These are phyloP conservation scores for Prinia subflava DNA, from an alignment of 2,113 vertebrate genomes.

Conservation along the genomic window DNA sequence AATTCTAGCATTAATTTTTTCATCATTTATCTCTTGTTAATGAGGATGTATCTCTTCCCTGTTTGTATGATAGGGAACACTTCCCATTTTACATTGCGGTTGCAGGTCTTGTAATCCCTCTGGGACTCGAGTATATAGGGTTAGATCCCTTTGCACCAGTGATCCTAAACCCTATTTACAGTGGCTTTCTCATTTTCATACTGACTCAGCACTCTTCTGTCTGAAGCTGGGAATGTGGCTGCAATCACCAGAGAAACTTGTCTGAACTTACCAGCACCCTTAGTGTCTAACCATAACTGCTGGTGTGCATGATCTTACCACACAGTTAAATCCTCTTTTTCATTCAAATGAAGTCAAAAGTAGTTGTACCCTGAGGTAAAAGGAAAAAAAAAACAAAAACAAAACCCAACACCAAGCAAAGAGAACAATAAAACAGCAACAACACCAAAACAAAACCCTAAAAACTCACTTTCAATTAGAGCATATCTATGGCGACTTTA, in stretches of 20 bases:
- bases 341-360: neutral
- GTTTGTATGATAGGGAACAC: neutral
- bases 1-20: neutral
- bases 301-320: neutral
- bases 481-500: neutral
- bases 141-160: neutral
- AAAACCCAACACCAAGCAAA: neutral
- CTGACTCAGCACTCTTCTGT: neutral
- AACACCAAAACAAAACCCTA: neutral
- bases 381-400: neutral
- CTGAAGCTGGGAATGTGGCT: neutral
- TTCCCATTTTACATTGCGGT: neutral
- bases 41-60: neutral
- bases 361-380: neutral
- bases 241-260: neutral
- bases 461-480: neutral
- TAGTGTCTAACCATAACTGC: neutral
- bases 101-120: neutral
- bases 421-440: neutral
- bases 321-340: neutral
- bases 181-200: neutral
- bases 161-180: neutral
- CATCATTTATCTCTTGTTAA: neutral
- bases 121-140: neutral
- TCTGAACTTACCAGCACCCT: neutral